Percentiles rank a stretch among this genome's conserved stretches.
These are phyloP conservation scores for Microcebus ravelobensis DNA, from an alignment of 2,113 vertebrate genomes.

Conservation along the genomic window DNA sequence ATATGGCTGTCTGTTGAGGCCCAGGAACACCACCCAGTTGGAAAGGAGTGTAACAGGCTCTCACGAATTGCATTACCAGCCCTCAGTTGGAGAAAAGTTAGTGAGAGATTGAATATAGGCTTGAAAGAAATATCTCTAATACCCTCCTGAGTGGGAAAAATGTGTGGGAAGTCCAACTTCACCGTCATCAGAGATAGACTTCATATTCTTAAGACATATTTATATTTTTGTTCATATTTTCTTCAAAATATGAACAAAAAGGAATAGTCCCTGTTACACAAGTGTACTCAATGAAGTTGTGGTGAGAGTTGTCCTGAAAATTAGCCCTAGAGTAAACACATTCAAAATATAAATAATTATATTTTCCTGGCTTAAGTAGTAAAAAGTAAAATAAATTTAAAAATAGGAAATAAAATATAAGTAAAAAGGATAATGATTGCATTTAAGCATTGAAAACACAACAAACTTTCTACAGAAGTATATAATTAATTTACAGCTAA, in stretches of 20 bases:
- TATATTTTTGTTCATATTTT: too few relatives aligned
- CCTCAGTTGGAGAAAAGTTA: not conserved
- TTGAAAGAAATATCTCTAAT: not conserved
- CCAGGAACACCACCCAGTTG: not conserved
- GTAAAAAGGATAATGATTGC: not conserved
- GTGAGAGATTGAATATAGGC: not conserved
- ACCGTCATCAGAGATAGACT: not conserved
- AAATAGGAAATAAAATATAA: not conserved
- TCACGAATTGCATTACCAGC: not conserved
- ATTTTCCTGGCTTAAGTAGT: not conserved
- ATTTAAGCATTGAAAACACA: not conserved
- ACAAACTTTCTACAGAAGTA: not conserved
- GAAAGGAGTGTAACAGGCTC: not conserved
- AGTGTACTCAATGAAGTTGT: not conserved
- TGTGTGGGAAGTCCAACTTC: not conserved
- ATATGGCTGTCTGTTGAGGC: not conserved
- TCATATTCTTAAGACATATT: not conserved
- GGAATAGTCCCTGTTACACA: not conserved
- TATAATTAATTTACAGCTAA: not conserved
- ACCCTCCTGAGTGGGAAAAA: not conserved
- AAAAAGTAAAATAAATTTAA: not conserved
- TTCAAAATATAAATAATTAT: not conserved
- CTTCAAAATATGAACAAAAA: not conserved
- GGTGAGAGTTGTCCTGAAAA: not conserved
- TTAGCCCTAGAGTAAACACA: not conserved